Conservation (phyloP, 1,140 invertebrate species). For the Heliconius hermathena region DNA sequence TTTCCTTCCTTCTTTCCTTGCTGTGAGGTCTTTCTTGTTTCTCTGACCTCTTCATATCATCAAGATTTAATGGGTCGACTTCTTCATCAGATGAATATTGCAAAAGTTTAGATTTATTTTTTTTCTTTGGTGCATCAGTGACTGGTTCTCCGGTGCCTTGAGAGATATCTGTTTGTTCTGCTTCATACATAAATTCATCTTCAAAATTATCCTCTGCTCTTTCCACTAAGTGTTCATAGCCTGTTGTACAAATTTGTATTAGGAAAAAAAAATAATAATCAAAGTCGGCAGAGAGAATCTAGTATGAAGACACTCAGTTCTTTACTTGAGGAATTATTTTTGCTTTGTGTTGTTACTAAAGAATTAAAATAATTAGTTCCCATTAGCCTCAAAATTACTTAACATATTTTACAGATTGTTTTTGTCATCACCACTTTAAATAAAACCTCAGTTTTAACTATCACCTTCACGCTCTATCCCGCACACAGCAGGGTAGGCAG, state of each 20-base stretch:
- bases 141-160: slow-evolving; percentile 34
- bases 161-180: slow-evolving; percentile 44
- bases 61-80: slow-evolving; percentile 57
- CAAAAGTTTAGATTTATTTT: slow-evolving; percentile 50
- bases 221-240: slow-evolving; percentile 77
- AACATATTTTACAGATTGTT: too few species aligned
- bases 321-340: too few species aligned
- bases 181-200: slow-evolving; percentile 42
- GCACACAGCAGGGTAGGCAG: too few species aligned
- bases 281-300: too few species aligned
- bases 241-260: slow-evolving; percentile 45
- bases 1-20: slow-evolving; percentile 52
- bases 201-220: slow-evolving; percentile 64
- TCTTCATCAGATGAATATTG: slow-evolving; percentile 49
- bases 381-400: too few species aligned
- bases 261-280: neutral
- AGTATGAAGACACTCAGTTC: too few species aligned
- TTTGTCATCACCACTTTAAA: too few species aligned
- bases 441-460: too few species aligned
- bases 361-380: too few species aligned
- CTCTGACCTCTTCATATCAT: slow-evolving; percentile 47
- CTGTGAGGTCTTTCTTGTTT: slow-evolving; percentile 56
- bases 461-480: too few species aligned
- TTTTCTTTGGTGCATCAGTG: slow-evolving; percentile 37
- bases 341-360: too few species aligned